These are phyloP conservation scores for Melipona quadrifasciata DNA, from an alignment of 1,140 invertebrate genomes.

Conservation along the genomic window DNA sequence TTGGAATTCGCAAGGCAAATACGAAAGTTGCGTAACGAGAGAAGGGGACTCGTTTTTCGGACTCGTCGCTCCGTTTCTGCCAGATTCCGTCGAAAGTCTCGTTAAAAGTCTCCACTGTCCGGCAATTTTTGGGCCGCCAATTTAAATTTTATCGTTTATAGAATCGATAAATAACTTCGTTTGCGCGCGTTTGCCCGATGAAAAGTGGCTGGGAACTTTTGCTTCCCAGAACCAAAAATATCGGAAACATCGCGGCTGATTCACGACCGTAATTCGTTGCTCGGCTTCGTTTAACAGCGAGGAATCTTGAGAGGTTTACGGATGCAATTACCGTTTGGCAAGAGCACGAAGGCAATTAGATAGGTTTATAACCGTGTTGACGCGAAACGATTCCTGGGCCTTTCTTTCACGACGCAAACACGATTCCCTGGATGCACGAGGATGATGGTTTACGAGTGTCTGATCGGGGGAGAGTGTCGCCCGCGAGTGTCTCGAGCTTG, in stretches of 20 bases:
- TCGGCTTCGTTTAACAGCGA: background rate
- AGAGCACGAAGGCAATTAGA: background rate
- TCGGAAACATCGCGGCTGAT: background rate
- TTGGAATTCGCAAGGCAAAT: background rate
- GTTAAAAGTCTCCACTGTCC: background rate
- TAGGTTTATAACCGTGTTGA: background rate
- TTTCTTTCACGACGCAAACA: background rate
- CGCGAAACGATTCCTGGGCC: background rate
- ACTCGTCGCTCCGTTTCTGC: background rate
- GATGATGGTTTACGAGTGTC: background rate
- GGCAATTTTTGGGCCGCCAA: background rate
- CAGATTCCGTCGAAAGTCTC: background rate
- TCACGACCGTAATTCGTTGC: constrained; percentile 1
- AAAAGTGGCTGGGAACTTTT: background rate
- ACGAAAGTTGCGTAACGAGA: background rate
- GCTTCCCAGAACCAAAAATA: constrained; percentile 19
- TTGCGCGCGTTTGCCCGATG: background rate
- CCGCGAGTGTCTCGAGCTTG: background rate
- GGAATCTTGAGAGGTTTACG: constrained; percentile 3
- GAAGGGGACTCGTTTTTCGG: constrained; percentile 5
- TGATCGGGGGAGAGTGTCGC: background rate
- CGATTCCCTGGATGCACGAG: no score
- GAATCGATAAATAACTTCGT: constrained; percentile 11
- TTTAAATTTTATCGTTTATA: constrained; percentile 32
- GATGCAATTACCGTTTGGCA: background rate